phyloP scores from a whole-genome alignment of 1,140 invertebrate species.

The Diploscapter pachys region DNA sequence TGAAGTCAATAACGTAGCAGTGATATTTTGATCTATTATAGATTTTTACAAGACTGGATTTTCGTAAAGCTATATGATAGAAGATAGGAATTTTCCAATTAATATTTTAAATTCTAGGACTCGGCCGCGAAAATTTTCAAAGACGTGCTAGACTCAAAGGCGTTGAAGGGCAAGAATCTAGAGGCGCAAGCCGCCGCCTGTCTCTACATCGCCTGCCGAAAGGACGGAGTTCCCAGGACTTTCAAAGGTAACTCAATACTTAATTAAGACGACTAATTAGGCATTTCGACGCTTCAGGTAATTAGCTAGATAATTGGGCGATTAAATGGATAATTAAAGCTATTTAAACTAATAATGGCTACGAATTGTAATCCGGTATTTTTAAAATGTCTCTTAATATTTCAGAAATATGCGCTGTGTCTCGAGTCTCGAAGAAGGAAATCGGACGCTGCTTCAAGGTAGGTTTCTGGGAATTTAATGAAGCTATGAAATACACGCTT shows the following conservation, averaged over 20 bases:
- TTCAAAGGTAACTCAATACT: constrained; percentile 71
- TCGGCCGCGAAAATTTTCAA: constrained; percentile 93
- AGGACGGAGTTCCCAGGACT: constrained; percentile 95
- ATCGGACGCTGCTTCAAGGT: constrained; percentile 91
- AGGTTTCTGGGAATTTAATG: too few species aligned
- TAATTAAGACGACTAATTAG: neutral
- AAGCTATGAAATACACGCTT: too few species aligned
- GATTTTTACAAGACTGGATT: neutral
- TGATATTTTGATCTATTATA: neutral
- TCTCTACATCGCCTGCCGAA: constrained; percentile 95
- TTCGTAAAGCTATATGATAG: neutral
- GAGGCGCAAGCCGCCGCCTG: constrained; percentile 98
- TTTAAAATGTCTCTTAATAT: neutral
- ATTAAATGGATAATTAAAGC: too few species aligned
- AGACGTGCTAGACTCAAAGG: constrained; percentile 93
- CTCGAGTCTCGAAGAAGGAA: constrained; percentile 98
- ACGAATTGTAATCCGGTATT: too few species aligned
- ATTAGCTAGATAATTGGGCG: too few species aligned
- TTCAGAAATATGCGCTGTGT: constrained; percentile 90
- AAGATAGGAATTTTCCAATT: constrained; percentile 64
- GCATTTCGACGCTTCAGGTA: too few species aligned
- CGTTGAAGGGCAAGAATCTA: constrained; percentile 86
- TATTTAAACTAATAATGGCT: too few species aligned
- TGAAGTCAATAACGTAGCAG: neutral
- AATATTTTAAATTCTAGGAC: constrained; percentile 70